Evolutionary conservation across 2,113 vertebrate species (phyloP), one percentile per base, ranked within the genome.

Genomic region (Ia io): DNA sequence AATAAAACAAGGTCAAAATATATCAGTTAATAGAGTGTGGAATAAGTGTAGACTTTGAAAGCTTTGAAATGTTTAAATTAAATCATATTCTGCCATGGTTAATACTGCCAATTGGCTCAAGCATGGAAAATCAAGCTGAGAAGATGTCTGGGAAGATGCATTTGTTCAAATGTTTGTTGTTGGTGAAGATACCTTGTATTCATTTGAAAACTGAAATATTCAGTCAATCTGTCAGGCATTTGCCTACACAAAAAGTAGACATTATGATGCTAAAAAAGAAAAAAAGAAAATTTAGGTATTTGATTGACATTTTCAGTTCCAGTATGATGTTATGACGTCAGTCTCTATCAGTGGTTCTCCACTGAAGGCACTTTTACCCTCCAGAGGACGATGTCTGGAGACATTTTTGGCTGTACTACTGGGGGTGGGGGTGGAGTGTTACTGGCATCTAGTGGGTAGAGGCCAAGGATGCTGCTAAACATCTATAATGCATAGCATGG

Each of bases 201-300:
- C 84, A 92, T 85, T 28, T 83, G 61, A 85, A 86, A 88, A 89
- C 79, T 35, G 67, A 89, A 90, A 95, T 59, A 80, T 37, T 53
- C 32, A 56, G 17, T 86, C 82, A 69, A 40, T 82, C 49, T 63
- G n/a, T 49, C 37, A 76, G 61, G 10, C 22, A 63, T 63, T 82
- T 86, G 35, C 13, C 61, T 87, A 37, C 23, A 83, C 17, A 67
- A 86, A 92, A 87, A 32, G 22, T 40, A 71, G 42, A 86, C 28
- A 83, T 86, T 86, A 59, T 83, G 76, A 77, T 83, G 65, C 59
- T 59, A 73, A 51, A 77, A 92, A 91, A 47, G 4, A 16, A 49
- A 77, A 44, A 35, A 17, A 16, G n/a, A n/a, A n/a, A n/a, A n/a
- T n/a, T 49, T 77, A 49, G 23, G 22, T n/a, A 11, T 74, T 85